Percentiles rank a stretch among this genome's conserved stretches.
These are phyloP conservation scores for Paracanthobrama guichenoti DNA, from an alignment of 2,113 vertebrate genomes.

Conservation along the genomic window DNA sequence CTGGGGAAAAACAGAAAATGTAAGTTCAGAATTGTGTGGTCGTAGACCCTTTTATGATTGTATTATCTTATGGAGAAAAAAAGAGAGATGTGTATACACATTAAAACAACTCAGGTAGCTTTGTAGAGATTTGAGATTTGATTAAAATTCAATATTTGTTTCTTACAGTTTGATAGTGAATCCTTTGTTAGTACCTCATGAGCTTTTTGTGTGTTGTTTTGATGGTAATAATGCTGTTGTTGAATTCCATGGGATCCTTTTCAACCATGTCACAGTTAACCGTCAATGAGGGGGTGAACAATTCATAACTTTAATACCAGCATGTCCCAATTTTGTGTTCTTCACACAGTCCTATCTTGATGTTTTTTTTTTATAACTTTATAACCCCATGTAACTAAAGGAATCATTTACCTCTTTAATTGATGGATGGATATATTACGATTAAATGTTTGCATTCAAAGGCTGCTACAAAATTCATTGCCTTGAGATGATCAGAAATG, in stretches of 20 bases:
- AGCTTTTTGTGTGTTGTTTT: conserved; percentile 59
- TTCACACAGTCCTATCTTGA: not conserved
- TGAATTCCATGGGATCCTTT: conserved; percentile 58
- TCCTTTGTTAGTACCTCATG: conserved; percentile 65
- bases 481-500: conserved; percentile 42
- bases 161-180: conserved; percentile 76
- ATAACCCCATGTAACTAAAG: not conserved
- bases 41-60: conserved; percentile 90
- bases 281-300: conserved; percentile 30
- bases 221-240: conserved; percentile 55
- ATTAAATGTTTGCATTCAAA: conserved; percentile 23
- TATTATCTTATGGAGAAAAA: conserved; percentile 77
- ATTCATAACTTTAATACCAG: conserved; percentile 18
- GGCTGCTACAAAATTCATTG: conserved; percentile 26
- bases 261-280: conserved; percentile 42
- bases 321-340: not conserved
- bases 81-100: conserved; percentile 45
- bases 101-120: conserved; percentile 84
- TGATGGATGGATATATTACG: not conserved
- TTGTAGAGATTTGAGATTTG: conserved; percentile 76
- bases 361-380: not conserved
- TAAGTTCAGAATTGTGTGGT: conserved; percentile 77
- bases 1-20: conserved; percentile 76
- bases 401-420: not conserved
- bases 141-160: conserved; percentile 80